Evolutionary conservation across 2,797 vertebrate species (phyloP), one percentile per base, ranked within the genome.

Genomic region (Hoplostethus atlanticus): DNA sequence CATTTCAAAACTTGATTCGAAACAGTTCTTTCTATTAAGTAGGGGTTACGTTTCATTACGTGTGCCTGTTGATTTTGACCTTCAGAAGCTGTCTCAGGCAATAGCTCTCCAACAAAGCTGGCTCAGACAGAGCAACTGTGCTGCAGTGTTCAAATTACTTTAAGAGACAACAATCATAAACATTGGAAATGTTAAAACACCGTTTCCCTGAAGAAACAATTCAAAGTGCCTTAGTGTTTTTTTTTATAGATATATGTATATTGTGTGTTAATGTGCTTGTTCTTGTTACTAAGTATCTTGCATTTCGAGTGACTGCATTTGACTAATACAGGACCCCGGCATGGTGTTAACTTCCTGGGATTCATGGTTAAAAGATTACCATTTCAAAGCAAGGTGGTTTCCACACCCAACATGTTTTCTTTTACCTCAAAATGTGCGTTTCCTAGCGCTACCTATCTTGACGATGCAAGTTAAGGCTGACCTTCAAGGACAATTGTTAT

Each of bases 221-320:
- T 87, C 64, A 80, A 80, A 89, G 94, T 95, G 94, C 94, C 94
- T 95, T 95, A 88, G 83, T 91, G 83, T 93, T 91, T 91, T 86
- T 93, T 91, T 91, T 86, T 86, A 81, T 88, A 76, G 85, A 85
- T 72, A 47, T 81, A 74, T 88, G 88, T 85, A 83, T 84, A 81
- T 64, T 66, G 79, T 83, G 74, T 79, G 73, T 90, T 77, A 58
- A 81, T 91, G 80, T 88, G 73, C 65, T 73, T 71, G 81, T 90
- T 91, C 76, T 85, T 81, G 90, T 91, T 84, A 69, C 69, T 80
- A 70, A 76, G 68, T 84, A 60, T 80, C 72, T 86, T 72, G 82
- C 77, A 80, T 88, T 85, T 84, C 73, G 51, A 80, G 74, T 57
- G 73, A 79, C 80, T 87, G 83, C 73, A 46, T 81, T 71, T 70